Conservation (phyloP, 2,888 invertebrate species). For the Parnassius apollo region DNA sequence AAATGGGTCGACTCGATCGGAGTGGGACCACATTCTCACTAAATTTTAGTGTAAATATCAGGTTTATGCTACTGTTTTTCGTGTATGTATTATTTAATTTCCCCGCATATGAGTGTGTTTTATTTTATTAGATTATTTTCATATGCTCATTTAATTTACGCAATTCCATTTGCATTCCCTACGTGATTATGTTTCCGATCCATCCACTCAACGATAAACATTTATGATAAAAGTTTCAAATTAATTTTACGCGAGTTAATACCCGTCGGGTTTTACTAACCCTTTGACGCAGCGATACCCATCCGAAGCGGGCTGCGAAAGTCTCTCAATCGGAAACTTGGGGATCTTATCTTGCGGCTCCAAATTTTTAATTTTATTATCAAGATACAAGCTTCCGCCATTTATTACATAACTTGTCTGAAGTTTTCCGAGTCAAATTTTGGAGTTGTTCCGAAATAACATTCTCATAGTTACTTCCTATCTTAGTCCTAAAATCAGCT, state of each 20-base stretch:
- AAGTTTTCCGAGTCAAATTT: constrained; percentile 18
- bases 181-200: constrained; percentile 2
- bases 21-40: no score
- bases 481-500: no score
- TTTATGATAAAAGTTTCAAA: constrained; percentile 30
- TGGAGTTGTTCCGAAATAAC: not conserved
- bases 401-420: constrained; percentile 20
- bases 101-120: no score
- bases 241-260: constrained; percentile 27
- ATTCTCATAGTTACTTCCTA: no score
- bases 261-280: constrained; percentile 18
- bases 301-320: constrained; percentile 37
- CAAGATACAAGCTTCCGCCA: constrained; percentile 13
- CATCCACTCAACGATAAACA: constrained; percentile 20
- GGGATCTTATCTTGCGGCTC: constrained; percentile 24
- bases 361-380: constrained; percentile 32
- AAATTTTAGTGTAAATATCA: no score
- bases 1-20: no score
- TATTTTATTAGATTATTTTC: no score
- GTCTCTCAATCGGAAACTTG: constrained; percentile 40
- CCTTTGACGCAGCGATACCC: constrained; percentile 34
- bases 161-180: not conserved
- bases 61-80: no score
- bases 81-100: no score
- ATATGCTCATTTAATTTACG: no score